Evolutionary conservation across 1,140 invertebrate species (phyloP), one percentile per base, ranked within the genome.

Genomic region (Drosophila obscura): DNA sequence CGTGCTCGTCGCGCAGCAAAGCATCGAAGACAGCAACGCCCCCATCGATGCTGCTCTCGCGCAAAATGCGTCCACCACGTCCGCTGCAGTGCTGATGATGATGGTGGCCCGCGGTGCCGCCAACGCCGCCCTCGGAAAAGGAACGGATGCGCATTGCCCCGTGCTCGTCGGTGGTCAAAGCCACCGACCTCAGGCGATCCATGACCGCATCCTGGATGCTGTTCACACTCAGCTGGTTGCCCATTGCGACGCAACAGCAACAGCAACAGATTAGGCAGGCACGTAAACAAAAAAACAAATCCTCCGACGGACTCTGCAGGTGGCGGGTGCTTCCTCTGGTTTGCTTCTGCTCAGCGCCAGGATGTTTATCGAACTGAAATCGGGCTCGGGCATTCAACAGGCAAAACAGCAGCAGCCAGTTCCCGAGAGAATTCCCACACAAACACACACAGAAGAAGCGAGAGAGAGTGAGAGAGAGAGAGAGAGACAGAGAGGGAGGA

Each of bases 111-210:
- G 67, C 46, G 7, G 63, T 45, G 55, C 67, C 66, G 28, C 58
- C 44, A 39, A 88, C 83, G 4, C 85, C 89, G 15, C 83, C 78
- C 53, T 91, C 89, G 5, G 89, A 91, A 22, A 91, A 91, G 4
- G 89, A 91, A 64, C 89, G 89, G 45, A 91, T 91, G 24, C 89
- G 89, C 76, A 91, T 85, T 1, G 77, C 74, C n/a, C 89, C 89
- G 58, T 90, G 80, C 48, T 84, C 84, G 45, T 91, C 89, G 5
- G 89, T 90, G 26, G 89, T 91, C 9, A 91, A 31, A 5, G 89
- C 85, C 22, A 91, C 85, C 41, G 89, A 90, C 46, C 84, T 85
- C 49, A 91, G 91, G 64, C 89, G 89, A 75, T 91, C 89, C 57
- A 91, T 87, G 65, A 91, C 79, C 68, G 89, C 84, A 63, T 80